phyloP scores from a whole-genome alignment of 2,888 invertebrate genomes.

The Leucophora obtusa region DNA sequence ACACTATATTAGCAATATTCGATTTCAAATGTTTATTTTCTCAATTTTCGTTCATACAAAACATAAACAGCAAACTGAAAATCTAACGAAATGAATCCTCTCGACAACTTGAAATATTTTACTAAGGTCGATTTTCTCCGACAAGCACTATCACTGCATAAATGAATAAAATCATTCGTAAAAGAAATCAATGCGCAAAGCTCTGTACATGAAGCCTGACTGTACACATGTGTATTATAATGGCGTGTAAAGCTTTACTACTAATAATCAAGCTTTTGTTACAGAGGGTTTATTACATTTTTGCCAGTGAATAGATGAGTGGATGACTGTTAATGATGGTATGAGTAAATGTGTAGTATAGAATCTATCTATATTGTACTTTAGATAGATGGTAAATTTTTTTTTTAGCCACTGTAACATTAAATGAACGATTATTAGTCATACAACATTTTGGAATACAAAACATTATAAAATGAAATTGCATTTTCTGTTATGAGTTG shows the following conservation, averaged over 20 bases:
- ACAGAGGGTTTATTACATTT: slow-evolving; percentile 62
- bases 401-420: slow-evolving; percentile 59
- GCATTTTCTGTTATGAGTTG: slow-evolving; percentile 59
- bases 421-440: slow-evolving; percentile 62
- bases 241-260: slow-evolving; percentile 60
- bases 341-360: slow-evolving; percentile 51
- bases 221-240: slow-evolving; percentile 25
- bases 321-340: slow-evolving; percentile 52
- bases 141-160: too few relatives aligned
- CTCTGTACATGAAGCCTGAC: slow-evolving; percentile 10
- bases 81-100: too few relatives aligned
- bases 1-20: too few relatives aligned
- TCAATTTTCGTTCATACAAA: too few relatives aligned
- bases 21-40: too few relatives aligned
- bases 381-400: slow-evolving; percentile 27
- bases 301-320: slow-evolving; percentile 45
- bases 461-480: slow-evolving; percentile 57
- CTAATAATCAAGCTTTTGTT: slow-evolving; percentile 63
- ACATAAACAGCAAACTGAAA: too few relatives aligned
- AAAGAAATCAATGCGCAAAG: background rate
- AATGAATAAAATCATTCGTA: too few relatives aligned
- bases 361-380: background rate
- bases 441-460: slow-evolving; percentile 48
- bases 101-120: too few relatives aligned
- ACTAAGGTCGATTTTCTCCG: too few relatives aligned